Evolutionary conservation across 1,140 invertebrate genomes (phyloP).

Genomic region (Goniozus legneri): DNA sequence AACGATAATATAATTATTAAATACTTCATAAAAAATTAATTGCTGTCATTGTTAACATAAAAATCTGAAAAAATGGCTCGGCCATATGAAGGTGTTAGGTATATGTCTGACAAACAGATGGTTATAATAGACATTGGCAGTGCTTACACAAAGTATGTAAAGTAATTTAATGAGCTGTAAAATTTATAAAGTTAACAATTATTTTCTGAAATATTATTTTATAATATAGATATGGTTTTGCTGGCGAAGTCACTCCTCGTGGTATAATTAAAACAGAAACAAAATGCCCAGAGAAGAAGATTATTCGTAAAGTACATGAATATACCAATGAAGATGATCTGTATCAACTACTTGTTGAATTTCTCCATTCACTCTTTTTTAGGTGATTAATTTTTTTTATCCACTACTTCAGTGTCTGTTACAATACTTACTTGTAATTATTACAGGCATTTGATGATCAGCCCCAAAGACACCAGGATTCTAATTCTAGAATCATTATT

Average conservation of each 20-base stretch:
- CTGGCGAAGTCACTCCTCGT: slow-evolving; percentile 80
- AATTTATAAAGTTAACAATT: neutral
- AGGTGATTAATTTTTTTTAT: slow-evolving; percentile 58
- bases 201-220: slow-evolving; percentile 24
- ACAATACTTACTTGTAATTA: slow-evolving; percentile 13
- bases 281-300: slow-evolving; percentile 63
- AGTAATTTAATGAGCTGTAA: slow-evolving; percentile 7
- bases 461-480: slow-evolving; percentile 87
- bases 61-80: slow-evolving; percentile 60
- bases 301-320: slow-evolving; percentile 66
- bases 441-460: slow-evolving; percentile 79
- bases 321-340: slow-evolving; percentile 73
- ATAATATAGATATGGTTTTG: slow-evolving; percentile 79
- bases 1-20: too few relatives aligned
- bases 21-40: too few relatives aligned
- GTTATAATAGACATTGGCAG: slow-evolving; percentile 88
- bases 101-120: slow-evolving; percentile 80
- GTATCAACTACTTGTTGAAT: slow-evolving; percentile 82
- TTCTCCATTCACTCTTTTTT: slow-evolving; percentile 85
- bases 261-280: slow-evolving; percentile 82
- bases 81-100: slow-evolving; percentile 73
- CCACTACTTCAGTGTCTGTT: neutral
- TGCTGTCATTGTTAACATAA: too few relatives aligned
- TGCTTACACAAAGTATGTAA: slow-evolving; percentile 87
- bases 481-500: slow-evolving; percentile 89